These are phyloP conservation scores for Cherax quadricarinatus DNA, from an alignment of 1,140 invertebrate species.

Conservation along the genomic window DNA sequence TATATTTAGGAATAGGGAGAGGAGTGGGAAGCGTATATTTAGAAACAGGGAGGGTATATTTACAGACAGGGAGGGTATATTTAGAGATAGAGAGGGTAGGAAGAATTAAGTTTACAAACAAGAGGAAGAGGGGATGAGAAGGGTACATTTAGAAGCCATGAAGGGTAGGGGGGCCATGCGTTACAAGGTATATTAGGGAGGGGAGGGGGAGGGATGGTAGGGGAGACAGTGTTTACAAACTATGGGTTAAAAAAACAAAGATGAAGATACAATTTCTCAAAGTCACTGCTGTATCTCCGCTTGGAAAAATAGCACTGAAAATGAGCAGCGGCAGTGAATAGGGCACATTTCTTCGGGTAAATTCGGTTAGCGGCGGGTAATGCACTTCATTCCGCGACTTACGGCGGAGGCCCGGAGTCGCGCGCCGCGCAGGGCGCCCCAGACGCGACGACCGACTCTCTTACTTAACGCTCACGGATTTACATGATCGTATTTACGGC, in stretches of 20 bases:
- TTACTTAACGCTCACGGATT: background rate
- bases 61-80: too few species aligned
- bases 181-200: background rate
- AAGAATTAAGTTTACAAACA: background rate
- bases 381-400: conserved; percentile 63
- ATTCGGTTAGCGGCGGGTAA: conserved; percentile 61
- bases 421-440: background rate
- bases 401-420: background rate
- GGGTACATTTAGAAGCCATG: background rate
- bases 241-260: background rate
- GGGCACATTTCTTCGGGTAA: conserved; percentile 54
- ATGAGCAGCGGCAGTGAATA: conserved; percentile 33
- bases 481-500: background rate
- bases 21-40: background rate
- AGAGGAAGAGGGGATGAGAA: background rate
- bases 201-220: too few species aligned
- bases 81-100: background rate
- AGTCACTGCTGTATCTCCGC: conserved; percentile 19
- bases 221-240: background rate
- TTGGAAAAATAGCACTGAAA: conserved; percentile 21
- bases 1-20: background rate
- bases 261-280: background rate
- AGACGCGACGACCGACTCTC: background rate
- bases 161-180: too few species aligned
- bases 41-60: too few species aligned